Base-by-base conservation (phyloP, 2,888 invertebrate genomes). In the Eupithecia pulchellata region DNA sequence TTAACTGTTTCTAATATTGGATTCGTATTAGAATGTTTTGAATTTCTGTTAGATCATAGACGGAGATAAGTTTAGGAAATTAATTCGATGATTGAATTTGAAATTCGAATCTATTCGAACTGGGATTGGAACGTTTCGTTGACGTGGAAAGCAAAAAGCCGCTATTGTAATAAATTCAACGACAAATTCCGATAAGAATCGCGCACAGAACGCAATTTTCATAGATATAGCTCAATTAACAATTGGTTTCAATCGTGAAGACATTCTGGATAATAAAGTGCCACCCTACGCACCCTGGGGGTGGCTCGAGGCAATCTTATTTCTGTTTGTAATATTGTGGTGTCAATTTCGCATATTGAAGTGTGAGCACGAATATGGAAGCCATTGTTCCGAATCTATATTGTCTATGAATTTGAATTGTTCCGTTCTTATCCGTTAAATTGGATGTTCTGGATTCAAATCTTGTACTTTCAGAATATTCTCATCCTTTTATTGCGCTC, bases 161-260 rank as follows among this genome's bases (percentile, higher is more conserved):
- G 85, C 84, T 82, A 86, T 86, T 89, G 86, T 82, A 80, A 84
- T 93, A 93, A 92, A 92, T 92, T 91, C 88, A 88, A 91, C 91
- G 91, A 88, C 90, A 87, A 90, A 91, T 90, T 86, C 89, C 91
- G 93, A 92, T 93, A 92, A 92, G 92, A 89, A 92, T 93, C 93
- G 90, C 84, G 86, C 86, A 89, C 89, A 89, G 90, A 77, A 90
- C 91, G 90, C 90, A 90, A 92, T 92, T 93, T 91, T 93, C 93
- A 92, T 91, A 93, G 94, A 94, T 93, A 94, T 91, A 89, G 91
- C 94, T 94, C 94, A 93, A 94, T 93, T 94, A 93, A 94, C 94
- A 93, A 93, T 92, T 89, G 94, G 92, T 92, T 93, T 93, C 93
- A 93, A 93, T 93, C 93, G 92, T 85, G 92, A 92, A 92, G 92